Evolutionary conservation across 2,113 vertebrate genomes (phyloP), one percentile per base, ranked within the genome.

Genomic region (Tupaia chinensis): DNA sequence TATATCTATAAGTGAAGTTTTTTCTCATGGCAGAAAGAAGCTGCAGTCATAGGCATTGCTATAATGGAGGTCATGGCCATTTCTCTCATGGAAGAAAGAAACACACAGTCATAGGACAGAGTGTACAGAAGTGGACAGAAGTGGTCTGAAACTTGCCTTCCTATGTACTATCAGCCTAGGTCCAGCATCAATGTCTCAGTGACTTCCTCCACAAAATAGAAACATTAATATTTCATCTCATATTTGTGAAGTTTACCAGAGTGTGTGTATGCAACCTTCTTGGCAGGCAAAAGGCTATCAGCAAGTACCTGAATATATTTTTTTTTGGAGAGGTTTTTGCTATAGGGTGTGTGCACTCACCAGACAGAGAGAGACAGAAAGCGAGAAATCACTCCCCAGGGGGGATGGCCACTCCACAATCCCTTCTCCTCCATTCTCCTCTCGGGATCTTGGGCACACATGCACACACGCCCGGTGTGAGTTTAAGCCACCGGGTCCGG

Each of bases 131-230:
- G n/a, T 73, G 86, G 12, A 90, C 7, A 54, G 87, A 90, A 14
- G 22, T 54, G 53, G 9, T 79, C 61, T 76, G 69, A 91, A 95
- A 29, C 4, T 3, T 56, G 17, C 56, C 80, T 56, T 91, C 44
- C 44, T 73, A 34, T 66, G 7, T 94, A 60, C 15, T 25, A 23
- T 12, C 5, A 53, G 58, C 34, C 29, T 3, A 3, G 27, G 23
- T 13, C 53, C 32, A 90, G 7, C 53, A 54, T 56, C 65, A 72
- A 15, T 29, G 34, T 44, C 54, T 74, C 13, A 34, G 19, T 68
- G 81, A 80, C 34, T 74, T 91, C 58, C 22, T 89, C 34, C 34
- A 6, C 85, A 91, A 87, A 88, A 78, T 34, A 9, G n/a, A 92
- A 89, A 79, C 27, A 53, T 23, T 69, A 56, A 61, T 27, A 73